Base-by-base conservation (phyloP, 2,797 vertebrate species). In the Bovichtus variegatus region DNA sequence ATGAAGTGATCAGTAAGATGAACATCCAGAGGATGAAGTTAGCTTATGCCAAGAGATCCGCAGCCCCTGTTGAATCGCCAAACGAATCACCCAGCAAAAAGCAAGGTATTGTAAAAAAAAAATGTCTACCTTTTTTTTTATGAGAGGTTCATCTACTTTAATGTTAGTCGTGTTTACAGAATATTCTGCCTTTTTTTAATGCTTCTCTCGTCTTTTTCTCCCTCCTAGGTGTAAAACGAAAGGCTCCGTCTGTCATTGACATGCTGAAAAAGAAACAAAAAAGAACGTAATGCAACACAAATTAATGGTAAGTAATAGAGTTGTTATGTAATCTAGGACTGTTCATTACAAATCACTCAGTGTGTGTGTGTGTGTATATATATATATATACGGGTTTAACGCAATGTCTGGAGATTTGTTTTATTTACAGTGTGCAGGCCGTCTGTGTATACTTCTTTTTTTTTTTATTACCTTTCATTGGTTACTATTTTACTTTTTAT, bases 11-110 rank as follows among this genome's bases (percentile, higher is more conserved):
- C 4, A 88, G 91, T 58, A 94, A 96, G 69, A 92, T 82, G 74
- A 96, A 96, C 72, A 79, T 94, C 41, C 93, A 93, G 85, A 92
- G 91, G 78, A 95, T 95, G 94, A 96, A 96, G 80, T 54, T 78
- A 0, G 94, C 95, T 1, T 95, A 91, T 29, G 89, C 94, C 23
- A 91, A 88, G 55, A 92, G 92, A 68, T 89, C 92, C 0, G 2
- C 49, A 47, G 51, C 76, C 19, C 0, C 44, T 2, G 4, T 58
- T 0, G 74, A 85, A 29, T 82, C 87, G 40, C 78, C 88, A 15
- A 76, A 5, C 31, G 86, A 84, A 31, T 85, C 87, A 46, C 83
- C 88, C 11, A 69, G 6, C 27, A 87, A 88, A 80, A 90, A 64
- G 21, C 87, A 89, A 86, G 87, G 91, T 93, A 81, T n/a, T 0